These are phyloP conservation scores for Babyrousa celebensis DNA, from an alignment of 2,797 vertebrate genomes.

Conservation along the genomic window DNA sequence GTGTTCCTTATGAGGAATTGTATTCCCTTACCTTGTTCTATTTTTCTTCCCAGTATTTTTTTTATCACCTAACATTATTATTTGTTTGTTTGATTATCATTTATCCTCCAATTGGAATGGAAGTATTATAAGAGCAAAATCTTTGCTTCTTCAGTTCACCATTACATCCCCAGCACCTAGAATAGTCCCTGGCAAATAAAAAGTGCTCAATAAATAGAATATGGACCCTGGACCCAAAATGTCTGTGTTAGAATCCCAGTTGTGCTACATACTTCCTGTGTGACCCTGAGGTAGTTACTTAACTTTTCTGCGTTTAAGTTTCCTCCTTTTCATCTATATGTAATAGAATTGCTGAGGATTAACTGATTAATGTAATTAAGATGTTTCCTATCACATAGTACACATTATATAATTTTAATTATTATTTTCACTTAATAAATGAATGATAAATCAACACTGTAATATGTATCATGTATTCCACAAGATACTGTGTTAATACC, in stretches of 20 bases:
- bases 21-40: neutral
- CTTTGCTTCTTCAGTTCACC: neutral
- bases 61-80: neutral
- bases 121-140: neutral
- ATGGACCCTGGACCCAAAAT: neutral
- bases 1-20: neutral
- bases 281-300: neutral
- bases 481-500: neutral
- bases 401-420: conserved; percentile 19
- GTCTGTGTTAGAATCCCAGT: neutral
- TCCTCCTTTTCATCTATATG: neutral
- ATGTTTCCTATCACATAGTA: neutral
- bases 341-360: neutral
- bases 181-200: neutral
- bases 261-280: neutral
- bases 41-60: neutral
- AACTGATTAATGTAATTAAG: neutral
- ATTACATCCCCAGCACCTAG: neutral
- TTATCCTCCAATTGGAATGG: neutral
- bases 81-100: neutral
- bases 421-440: conserved; percentile 22
- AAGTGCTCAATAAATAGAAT: neutral
- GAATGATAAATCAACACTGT: neutral
- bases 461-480: neutral
- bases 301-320: conserved; percentile 1